Evolutionary conservation across 2,888 invertebrate genomes (phyloP).

Genomic region (Pseudococcus viburni): DNA sequence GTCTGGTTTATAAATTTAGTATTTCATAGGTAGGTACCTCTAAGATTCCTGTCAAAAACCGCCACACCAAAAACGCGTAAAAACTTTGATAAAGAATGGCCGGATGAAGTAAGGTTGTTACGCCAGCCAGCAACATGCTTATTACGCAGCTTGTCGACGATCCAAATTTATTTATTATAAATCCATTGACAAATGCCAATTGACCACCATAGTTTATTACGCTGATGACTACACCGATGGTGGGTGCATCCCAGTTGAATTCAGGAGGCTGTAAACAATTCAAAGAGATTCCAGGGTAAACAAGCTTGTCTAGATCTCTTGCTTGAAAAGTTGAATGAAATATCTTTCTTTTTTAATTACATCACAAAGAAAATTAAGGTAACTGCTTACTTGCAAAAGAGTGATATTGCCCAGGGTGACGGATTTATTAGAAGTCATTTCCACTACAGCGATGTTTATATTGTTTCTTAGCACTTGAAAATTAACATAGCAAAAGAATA

Average conservation of each 20-base stretch:
- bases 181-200: background rate
- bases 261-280: background rate
- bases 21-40: background rate
- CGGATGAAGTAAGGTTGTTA: background rate
- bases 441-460: background rate
- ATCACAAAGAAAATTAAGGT: too few relatives aligned
- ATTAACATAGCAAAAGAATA: background rate
- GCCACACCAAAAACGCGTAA: background rate
- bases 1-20: too few relatives aligned
- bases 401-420: background rate
- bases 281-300: too few relatives aligned
- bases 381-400: too few relatives aligned
- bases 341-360: too few relatives aligned
- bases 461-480: background rate
- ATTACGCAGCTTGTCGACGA: background rate
- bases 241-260: background rate
- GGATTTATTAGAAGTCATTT: background rate
- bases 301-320: too few relatives aligned
- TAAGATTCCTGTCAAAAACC: background rate
- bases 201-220: background rate
- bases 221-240: background rate
- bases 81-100: background rate
- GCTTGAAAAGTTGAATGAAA: too few relatives aligned
- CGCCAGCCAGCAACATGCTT: background rate
- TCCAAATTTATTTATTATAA: background rate